These are phyloP conservation scores for Agrotis puta DNA, from an alignment of 2,888 invertebrate species.

Conservation along the genomic window DNA sequence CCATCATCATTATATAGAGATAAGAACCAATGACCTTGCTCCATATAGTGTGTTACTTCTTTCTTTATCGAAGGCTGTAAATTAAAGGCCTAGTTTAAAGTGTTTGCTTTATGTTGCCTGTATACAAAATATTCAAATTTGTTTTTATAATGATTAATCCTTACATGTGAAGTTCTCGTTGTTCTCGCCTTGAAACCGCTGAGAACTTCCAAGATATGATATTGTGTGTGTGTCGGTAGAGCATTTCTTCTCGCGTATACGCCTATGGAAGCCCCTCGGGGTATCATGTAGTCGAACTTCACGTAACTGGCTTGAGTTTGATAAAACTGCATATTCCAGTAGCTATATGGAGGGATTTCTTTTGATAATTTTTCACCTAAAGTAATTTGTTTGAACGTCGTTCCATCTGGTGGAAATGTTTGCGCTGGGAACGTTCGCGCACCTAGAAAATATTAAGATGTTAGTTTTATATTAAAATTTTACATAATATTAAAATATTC, in stretches of 20 bases:
- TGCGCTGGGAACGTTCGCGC: slow-evolving; percentile 97
- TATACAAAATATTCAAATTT: background rate
- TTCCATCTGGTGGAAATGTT: slow-evolving; percentile 98
- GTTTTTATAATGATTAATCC: slow-evolving; percentile 77
- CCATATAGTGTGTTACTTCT: slow-evolving; percentile 98
- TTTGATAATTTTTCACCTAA: slow-evolving; percentile 96
- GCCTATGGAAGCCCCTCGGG: slow-evolving; percentile 97
- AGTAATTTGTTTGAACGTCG: slow-evolving; percentile 97
- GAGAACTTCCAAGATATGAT: slow-evolving; percentile 98
- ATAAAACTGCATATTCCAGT: slow-evolving; percentile 99
- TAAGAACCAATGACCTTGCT: slow-evolving; percentile 98
- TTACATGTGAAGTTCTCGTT: slow-evolving; percentile 96
- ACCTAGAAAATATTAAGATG: slow-evolving; percentile 89
- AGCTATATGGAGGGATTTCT: slow-evolving; percentile 97
- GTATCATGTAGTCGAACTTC: slow-evolving; percentile 98
- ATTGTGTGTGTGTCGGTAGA: slow-evolving; percentile 98
- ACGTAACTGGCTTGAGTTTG: slow-evolving; percentile 98
- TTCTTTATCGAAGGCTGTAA: slow-evolving; percentile 95
- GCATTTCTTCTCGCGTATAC: slow-evolving; percentile 98
- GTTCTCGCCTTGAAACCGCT: slow-evolving; percentile 97
- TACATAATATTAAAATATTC: slow-evolving; percentile 37
- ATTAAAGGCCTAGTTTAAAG: slow-evolving; percentile 51
- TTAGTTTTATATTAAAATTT: slow-evolving; percentile 60
- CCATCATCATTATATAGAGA: slow-evolving; percentile 99
- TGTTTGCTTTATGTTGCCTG: slow-evolving; percentile 38